Base-by-base conservation (phyloP, 2,888 invertebrate genomes). In the Lycocerus yunnanus region DNA sequence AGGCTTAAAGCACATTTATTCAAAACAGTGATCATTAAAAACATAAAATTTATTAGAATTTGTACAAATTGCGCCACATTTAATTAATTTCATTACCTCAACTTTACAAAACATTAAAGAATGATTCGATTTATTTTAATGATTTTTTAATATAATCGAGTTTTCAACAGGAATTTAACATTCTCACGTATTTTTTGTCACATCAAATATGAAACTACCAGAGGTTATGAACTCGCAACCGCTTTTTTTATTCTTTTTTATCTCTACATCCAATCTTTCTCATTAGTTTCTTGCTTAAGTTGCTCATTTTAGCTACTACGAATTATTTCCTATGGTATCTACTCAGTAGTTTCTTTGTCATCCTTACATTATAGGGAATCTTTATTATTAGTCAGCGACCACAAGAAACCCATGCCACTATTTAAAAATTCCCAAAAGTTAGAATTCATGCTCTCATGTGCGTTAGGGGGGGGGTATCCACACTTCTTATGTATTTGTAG, bases 1-100 rank as follows among this genome's bases (percentile, higher is more conserved):
- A 63, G 61, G 61, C 61, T 63, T 63, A 63, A 20, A 18, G 20
- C 18, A 63, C 61, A 63, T 63, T 63, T 63, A 18, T 63, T 63
- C 61, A 18, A 18, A 63, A 63, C n/a, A 18, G 2, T 63, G 20
- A 18, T 63, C 61, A 20, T 63, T 63, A 63, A 63, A 20, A 16
- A 18, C 20, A 16, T 63, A 18, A 63, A 63, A 8, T 63, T 63
- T 63, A 63, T 63, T 63, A 63, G 9, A 63, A 20, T 20, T 63
- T 63, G 20, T 63, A n/a, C 20, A 63, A 13, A 63, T 63, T 63
- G 61, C 18, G 16, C n/a, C 61, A 5, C 20, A 18, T 63, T 63
- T 63, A 63, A 63, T 63, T 63, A 63, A 18, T 18, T 63, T 20
- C 18, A 18, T 18, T 63, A 63, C 61, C 1, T 8, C 2, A 43